Conservation (phyloP, 2,797 vertebrate genomes). For the Tolypeutes matacus region DNA sequence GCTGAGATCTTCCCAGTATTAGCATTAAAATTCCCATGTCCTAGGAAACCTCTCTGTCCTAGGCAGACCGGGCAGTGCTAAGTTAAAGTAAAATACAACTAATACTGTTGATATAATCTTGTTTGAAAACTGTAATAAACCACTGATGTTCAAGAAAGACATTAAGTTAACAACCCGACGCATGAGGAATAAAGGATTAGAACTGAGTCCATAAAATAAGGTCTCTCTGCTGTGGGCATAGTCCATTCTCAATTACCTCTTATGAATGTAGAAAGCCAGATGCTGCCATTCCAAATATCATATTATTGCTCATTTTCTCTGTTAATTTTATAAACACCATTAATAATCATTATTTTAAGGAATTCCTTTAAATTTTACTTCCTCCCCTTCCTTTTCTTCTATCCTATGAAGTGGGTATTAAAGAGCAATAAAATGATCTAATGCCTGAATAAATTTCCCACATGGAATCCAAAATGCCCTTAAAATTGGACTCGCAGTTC, state of each 20-base stretch:
- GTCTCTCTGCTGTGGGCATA: background rate
- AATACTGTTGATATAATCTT: slow-evolving; percentile 21
- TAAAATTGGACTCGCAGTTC: slow-evolving; percentile 53
- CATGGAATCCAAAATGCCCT: slow-evolving; percentile 26
- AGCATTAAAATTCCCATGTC: background rate
- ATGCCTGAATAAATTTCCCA: background rate
- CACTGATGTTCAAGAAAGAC: background rate
- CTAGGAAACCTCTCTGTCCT: background rate
- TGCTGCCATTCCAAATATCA: slow-evolving; percentile 55
- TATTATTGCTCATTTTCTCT: slow-evolving; percentile 55
- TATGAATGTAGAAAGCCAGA: slow-evolving; percentile 37
- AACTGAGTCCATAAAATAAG: slow-evolving; percentile 34
- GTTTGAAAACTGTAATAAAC: slow-evolving; percentile 17
- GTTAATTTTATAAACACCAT: slow-evolving; percentile 59
- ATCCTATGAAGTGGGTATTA: background rate
- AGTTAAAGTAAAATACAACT: slow-evolving; percentile 5
- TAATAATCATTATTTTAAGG: slow-evolving; percentile 69
- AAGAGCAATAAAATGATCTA: slow-evolving; percentile 52
- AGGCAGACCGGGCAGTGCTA: background rate
- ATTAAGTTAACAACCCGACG: slow-evolving; percentile 34
- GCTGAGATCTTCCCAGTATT: slow-evolving; percentile 25
- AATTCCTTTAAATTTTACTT: slow-evolving; percentile 59
- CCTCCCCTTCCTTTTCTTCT: slow-evolving; percentile 48
- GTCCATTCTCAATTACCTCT: slow-evolving; percentile 34
- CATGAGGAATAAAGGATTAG: slow-evolving; percentile 29